Evolutionary conservation across 2,888 invertebrate species (phyloP).

Genomic region (Eupithecia subfuscata): DNA sequence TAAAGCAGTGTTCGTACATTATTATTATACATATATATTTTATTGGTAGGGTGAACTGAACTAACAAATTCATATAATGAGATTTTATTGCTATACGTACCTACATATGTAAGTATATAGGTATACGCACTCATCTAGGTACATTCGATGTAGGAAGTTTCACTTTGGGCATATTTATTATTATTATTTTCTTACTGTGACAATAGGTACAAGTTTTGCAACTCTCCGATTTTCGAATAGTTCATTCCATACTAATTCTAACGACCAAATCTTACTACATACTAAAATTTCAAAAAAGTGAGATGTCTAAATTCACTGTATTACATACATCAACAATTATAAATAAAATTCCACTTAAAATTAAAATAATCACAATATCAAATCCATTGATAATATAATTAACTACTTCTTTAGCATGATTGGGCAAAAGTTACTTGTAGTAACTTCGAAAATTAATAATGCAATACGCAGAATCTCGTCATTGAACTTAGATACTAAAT

Average conservation of each 20-base stretch:
- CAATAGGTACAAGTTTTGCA: slow-evolving; percentile 8
- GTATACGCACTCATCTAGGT: background rate
- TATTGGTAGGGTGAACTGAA: background rate
- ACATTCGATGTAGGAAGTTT: background rate
- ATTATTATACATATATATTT: background rate
- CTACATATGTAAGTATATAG: too few species aligned
- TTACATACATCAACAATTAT: slow-evolving; percentile 15
- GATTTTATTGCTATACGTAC: background rate
- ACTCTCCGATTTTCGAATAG: slow-evolving; percentile 23
- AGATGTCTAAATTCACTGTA: slow-evolving; percentile 22
- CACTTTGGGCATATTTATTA: background rate
- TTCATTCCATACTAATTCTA: background rate
- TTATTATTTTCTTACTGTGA: background rate
- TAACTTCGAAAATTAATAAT: background rate
- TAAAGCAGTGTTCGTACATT: slow-evolving; percentile 14
- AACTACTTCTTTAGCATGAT: slow-evolving; percentile 11
- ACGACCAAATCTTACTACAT: slow-evolving; percentile 2
- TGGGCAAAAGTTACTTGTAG: background rate
- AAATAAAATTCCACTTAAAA: slow-evolving; percentile 47
- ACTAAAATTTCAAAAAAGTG: slow-evolving; percentile 21
- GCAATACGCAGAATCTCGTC: slow-evolving; percentile 17
- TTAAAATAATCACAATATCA: slow-evolving; percentile 51
- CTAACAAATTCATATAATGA: background rate
- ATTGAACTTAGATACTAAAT: slow-evolving; percentile 36
- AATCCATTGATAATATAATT: slow-evolving; percentile 45